Evolutionary conservation across 2,797 vertebrate species (phyloP), one percentile per base, ranked within the genome.

Genomic region (Myiotriccus ornatus): DNA sequence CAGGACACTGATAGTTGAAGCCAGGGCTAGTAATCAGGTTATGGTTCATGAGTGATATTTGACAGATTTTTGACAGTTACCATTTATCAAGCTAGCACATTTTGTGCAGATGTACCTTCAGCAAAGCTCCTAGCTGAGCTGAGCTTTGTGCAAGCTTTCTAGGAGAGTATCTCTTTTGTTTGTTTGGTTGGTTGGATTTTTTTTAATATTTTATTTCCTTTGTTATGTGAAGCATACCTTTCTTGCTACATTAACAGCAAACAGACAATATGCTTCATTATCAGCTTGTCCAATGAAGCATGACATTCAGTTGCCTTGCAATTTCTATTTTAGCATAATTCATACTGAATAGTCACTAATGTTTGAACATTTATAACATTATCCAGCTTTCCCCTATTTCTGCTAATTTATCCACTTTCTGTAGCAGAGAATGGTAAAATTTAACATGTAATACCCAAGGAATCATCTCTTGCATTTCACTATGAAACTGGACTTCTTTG

Each of bases 191-290:
- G 0, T 37, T 41, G 4, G 0, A 7, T 24, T 8, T 12, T 3
- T 56, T 56, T 62, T 80, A 34, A 4, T 37, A 63, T 70, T 81
- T 63, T 81, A 60, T 70, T 77, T 10, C 5, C 2, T 68, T 89
- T 81, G 24, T 64, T 77, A 68, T 1, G 0, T 60, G 52, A 89
- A 89, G 24, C 22, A 34, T 41, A 60, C 12, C 3, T 35, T 75
- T 91, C 49, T 68, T 68, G 43, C n/a, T 80, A 90, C 83, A 94
- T 62, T 85, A 85, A 60, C 35, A 80, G 56, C 41, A 87, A 94
- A 53, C 25, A 92, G 34, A 70, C 27, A 89, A 76, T 43, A 37
- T 16, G 47, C 21, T 49, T n/a, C 53, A 19, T 79, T 86, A 79
- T 30, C 60, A 74, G 55, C 28, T 25, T 84, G 44, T 43, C 49